Conservation (phyloP, 2,797 vertebrate genomes). For the Ctenosaura bakeri region DNA sequence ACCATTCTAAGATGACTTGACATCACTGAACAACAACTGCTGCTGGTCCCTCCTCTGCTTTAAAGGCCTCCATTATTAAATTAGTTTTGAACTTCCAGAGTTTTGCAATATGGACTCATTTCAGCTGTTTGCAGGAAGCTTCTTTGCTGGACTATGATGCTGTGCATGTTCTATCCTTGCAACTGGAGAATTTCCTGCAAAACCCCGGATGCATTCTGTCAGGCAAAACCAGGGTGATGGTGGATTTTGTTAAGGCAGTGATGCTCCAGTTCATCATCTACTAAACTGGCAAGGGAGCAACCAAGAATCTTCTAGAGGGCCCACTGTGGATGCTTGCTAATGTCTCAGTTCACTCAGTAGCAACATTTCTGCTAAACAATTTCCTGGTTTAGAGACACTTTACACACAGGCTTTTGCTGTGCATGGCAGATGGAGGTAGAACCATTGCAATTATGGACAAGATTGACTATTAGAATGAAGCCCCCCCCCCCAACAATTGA, state of each 20-base stretch:
- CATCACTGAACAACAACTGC: no score
- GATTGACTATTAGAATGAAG: conserved; percentile 52
- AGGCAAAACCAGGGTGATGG: background rate
- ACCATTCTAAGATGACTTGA: no score
- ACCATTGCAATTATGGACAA: conserved; percentile 47
- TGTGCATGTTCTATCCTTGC: background rate
- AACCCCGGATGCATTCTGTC: background rate
- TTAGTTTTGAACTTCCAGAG: no score
- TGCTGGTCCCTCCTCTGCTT: no score
- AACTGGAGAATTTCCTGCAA: background rate
- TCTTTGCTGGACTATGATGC: no score
- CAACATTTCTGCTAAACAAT: conserved; percentile 17
- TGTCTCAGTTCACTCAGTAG: background rate
- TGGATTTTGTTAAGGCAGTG: background rate
- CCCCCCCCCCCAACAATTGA: background rate
- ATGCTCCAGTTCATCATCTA: background rate
- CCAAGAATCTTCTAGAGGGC: background rate
- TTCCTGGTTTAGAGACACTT: conserved; percentile 46
- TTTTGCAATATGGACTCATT: no score
- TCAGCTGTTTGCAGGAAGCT: background rate
- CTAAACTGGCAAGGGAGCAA: conserved; percentile 14
- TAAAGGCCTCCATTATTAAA: no score
- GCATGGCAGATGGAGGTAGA: conserved; percentile 46
- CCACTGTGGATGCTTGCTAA: background rate
- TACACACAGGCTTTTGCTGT: conserved; percentile 39